A percentile compares a stretch with the other conserved stretches of the same genome.
These are phyloP conservation scores for Enteromius radiatus DNA, from an alignment of 2,797 vertebrate species.

Conservation along the genomic window DNA sequence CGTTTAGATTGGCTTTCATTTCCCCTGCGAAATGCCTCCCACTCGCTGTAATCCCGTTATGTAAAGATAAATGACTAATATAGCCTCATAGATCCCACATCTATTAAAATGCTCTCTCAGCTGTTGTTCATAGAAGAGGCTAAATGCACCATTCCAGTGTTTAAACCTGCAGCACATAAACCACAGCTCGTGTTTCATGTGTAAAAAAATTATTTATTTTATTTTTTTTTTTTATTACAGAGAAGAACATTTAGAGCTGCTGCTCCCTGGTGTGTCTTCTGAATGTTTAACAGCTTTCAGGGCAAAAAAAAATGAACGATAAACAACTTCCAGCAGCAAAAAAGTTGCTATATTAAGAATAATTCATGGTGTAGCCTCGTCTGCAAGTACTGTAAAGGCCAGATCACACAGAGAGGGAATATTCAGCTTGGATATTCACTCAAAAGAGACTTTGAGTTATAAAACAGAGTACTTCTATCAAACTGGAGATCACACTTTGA, in stretches of 20 bases:
- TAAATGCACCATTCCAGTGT: conserved; percentile 14
- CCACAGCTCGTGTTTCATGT: conserved; percentile 25
- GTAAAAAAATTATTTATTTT: not conserved
- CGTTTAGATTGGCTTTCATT: conserved; percentile 47
- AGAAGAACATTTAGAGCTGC: conserved; percentile 15
- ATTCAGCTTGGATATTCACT: not conserved
- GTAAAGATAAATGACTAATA: conserved; percentile 52
- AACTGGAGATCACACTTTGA: not conserved
- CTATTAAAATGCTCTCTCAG: conserved; percentile 43
- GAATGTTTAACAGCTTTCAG: conserved; percentile 29
- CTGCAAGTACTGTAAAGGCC: conserved; percentile 18
- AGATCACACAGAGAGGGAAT: conserved; percentile 4
- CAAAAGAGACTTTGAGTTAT: not conserved
- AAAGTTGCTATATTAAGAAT: conserved; percentile 12
- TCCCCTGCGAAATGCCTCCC: conserved; percentile 44
- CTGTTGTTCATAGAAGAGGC: conserved; percentile 34
- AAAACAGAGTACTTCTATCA: not conserved
- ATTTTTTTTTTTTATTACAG: conserved; percentile 9
- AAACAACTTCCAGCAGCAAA: conserved; percentile 17
- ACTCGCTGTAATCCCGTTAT: conserved; percentile 45
- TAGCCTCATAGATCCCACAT: conserved; percentile 42
- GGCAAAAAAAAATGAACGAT: not conserved
- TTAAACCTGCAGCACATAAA: conserved; percentile 7
- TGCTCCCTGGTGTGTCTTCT: conserved; percentile 3
- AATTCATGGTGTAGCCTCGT: not conserved